phyloP scores from a whole-genome alignment of 2,888 invertebrate species.

The Caenorhabditis zanzibari region DNA sequence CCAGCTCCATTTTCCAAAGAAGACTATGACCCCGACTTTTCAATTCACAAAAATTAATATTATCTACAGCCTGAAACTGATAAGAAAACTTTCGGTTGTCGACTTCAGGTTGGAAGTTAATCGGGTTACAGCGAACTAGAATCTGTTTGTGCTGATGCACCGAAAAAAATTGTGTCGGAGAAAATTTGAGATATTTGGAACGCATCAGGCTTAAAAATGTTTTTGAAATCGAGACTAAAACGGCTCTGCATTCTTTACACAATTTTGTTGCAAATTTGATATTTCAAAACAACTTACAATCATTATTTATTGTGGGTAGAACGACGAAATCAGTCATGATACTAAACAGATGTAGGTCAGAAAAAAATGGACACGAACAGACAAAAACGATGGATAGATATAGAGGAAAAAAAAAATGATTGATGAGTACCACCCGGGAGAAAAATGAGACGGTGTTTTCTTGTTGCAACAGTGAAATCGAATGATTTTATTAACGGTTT shows the following conservation, averaged over 20 bases:
- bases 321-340: constrained; percentile 18
- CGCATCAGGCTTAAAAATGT: too few relatives aligned
- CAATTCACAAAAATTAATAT: too few relatives aligned
- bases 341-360: constrained; percentile 21
- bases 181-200: too few relatives aligned
- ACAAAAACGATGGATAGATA: neutral
- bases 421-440: constrained; percentile 26
- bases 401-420: constrained; percentile 26
- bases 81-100: neutral
- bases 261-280: neutral
- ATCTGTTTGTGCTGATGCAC: too few relatives aligned
- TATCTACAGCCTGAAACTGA: neutral
- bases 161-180: too few relatives aligned
- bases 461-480: neutral
- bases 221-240: too few relatives aligned
- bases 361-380: constrained; percentile 4
- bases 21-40: too few relatives aligned
- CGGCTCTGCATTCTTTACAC: too few relatives aligned
- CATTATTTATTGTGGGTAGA: constrained; percentile 19
- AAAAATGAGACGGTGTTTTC: neutral
- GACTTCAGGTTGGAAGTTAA: neutral
- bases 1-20: too few relatives aligned
- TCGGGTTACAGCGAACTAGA: neutral
- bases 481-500: constrained; percentile 9
- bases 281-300: constrained; percentile 33